Base-by-base conservation (phyloP, 2,888 invertebrate species). In the Willowsia nigromaculata region DNA sequence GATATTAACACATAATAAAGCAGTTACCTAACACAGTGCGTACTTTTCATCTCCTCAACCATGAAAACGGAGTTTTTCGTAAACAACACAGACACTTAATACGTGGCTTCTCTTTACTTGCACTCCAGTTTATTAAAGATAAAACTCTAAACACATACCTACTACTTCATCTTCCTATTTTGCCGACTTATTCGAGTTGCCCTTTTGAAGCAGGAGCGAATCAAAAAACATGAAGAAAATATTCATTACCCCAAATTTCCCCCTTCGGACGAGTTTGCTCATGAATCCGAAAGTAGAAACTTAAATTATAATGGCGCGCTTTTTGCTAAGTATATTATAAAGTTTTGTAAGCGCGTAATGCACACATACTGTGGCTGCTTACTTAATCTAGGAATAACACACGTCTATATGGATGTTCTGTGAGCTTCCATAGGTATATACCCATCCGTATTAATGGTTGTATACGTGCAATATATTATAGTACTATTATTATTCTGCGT, bases 161-260 rank as follows among this genome's bases (percentile, higher is more conserved):
- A 43, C 43, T n/a, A 50, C 50, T 50, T n/a, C 27, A 76, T 18
- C 33, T 40, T 62, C 27, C 27, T 68, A 30, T 68, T 40, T 53
- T 40, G 37, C 74, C 76, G 18, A 47, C 50, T 74, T 27, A 74
- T 74, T 74, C 47, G 47, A 74, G 47, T 74, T 85, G 78, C 78
- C 78, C 85, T 85, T 85, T 74, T 47, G 65, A 85, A 85, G 85
- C 76, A 78, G 78, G 85, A 85, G 85, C 85, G 78, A 85, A 78
- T 85, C 85, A 85, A 85, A 85, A 85, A 85, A 85, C 85, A 85
- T 85, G 85, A 85, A 85, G 85, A 85, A 85, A 85, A 85, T 85
- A 85, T 85, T 85, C 85, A 85, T 85, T 85, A 85, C 85, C 85
- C 78, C 85, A 85, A 85, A 85, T 85, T 85, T 85, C 78, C 76